These are phyloP conservation scores for Festucalex cinctus DNA, from an alignment of 2,113 vertebrate species.

Conservation along the genomic window DNA sequence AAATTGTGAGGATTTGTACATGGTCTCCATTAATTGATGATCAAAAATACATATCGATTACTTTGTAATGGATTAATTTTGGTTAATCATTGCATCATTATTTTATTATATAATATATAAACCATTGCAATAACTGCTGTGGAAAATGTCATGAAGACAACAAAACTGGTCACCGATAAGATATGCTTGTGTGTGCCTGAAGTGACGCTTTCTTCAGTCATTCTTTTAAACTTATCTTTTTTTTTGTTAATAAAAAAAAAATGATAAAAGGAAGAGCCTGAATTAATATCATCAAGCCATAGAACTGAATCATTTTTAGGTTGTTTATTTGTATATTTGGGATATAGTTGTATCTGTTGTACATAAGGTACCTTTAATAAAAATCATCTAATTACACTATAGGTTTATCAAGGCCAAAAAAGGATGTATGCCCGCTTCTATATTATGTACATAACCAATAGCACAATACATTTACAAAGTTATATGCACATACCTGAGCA, in stretches of 20 bases:
- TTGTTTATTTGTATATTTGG: conserved; percentile 68
- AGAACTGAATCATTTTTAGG: conserved; percentile 52
- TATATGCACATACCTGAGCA: conserved; percentile 82
- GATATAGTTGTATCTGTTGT: conserved; percentile 62
- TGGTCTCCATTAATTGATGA: no score
- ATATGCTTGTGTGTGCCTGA: not conserved
- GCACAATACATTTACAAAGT: conserved; percentile 74
- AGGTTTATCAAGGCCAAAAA: conserved; percentile 62
- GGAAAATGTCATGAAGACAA: no score
- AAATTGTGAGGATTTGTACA: no score
- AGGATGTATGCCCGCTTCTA: conserved; percentile 61
- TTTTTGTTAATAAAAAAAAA: no score
- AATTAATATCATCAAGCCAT: conserved; percentile 53
- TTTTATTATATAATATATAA: no score
- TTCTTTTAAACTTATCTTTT: conserved; percentile 3
- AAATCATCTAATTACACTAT: conserved; percentile 71
- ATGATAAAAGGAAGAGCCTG: conserved; percentile 29
- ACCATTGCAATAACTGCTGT: no score
- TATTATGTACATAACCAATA: conserved; percentile 66
- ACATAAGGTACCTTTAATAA: conserved; percentile 68
- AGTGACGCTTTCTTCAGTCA: not conserved
- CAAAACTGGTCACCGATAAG: no score
- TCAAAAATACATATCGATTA: no score
- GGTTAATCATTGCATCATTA: no score
- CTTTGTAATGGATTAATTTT: no score